A percentile compares a stretch with the other conserved stretches of the same genome.
Conservation (phyloP, 2,113 vertebrate genomes). For the Oreochromis spilurus region DNA sequence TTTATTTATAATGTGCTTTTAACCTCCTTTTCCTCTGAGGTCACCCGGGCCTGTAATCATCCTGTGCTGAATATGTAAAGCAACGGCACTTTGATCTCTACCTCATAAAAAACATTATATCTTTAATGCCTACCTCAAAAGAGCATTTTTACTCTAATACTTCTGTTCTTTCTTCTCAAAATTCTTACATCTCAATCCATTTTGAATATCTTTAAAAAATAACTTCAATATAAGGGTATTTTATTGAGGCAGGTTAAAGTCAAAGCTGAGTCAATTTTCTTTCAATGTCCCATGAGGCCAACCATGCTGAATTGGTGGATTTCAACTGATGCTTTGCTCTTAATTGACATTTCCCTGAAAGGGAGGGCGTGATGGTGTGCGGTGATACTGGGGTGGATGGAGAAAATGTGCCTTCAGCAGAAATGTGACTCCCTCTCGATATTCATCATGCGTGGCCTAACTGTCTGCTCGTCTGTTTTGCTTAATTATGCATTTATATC, state of each 20-base stretch:
- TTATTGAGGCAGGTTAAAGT: slow-evolving; percentile 4
- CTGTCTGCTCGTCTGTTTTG: slow-evolving; percentile 17
- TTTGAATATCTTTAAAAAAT: background rate
- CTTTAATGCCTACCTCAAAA: background rate
- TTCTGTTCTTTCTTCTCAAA: background rate
- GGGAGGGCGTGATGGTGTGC: background rate
- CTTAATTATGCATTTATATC: background rate
- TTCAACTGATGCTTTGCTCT: slow-evolving; percentile 26
- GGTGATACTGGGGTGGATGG: background rate
- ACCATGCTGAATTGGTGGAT: slow-evolving; percentile 46
- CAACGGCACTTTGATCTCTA: background rate
- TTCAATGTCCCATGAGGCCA: slow-evolving; percentile 5
- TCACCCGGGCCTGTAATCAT: background rate
- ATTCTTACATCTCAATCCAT: background rate
- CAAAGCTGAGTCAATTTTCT: background rate
- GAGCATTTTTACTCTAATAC: background rate
- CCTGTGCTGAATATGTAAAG: background rate
- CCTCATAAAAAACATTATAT: background rate
- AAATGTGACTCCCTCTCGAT: slow-evolving; percentile 39
- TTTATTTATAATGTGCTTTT: background rate
- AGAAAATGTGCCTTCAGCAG: slow-evolving; percentile 51
- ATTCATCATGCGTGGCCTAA: background rate
- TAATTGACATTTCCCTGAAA: slow-evolving; percentile 54
- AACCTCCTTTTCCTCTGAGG: background rate
- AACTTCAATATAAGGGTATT: background rate